Conservation (phyloP, 2,113 vertebrate species). For the Sigmodon hispidus region DNA sequence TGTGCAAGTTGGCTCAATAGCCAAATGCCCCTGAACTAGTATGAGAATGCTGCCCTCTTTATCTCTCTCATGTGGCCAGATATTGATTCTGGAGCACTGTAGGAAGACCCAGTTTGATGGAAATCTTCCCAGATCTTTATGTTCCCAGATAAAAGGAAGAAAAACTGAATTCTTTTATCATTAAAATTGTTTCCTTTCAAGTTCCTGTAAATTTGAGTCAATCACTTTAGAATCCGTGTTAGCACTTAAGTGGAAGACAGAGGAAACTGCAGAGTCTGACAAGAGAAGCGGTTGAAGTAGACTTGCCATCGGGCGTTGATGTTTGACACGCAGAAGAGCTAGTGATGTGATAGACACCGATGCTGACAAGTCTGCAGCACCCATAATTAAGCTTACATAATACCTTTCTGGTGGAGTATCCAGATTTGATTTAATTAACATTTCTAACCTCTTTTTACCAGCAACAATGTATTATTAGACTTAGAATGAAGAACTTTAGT, state of each 20-base stretch:
- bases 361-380: constrained; percentile 68
- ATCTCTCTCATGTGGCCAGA: background rate
- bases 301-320: constrained; percentile 58
- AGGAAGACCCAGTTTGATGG: background rate
- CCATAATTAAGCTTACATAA: constrained; percentile 75
- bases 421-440: constrained; percentile 68
- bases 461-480: constrained; percentile 57
- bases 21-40: background rate
- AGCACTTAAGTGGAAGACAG: constrained; percentile 62
- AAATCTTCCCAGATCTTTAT: background rate
- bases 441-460: constrained; percentile 56
- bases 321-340: constrained; percentile 60
- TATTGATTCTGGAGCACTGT: background rate
- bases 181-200: constrained; percentile 58
- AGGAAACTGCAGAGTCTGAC: constrained; percentile 58
- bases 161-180: constrained; percentile 28
- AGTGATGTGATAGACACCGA: constrained; percentile 46
- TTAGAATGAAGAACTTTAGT: constrained; percentile 52
- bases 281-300: constrained; percentile 53
- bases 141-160: constrained; percentile 16
- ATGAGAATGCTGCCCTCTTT: rapidly evolving
- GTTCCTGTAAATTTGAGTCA: constrained; percentile 55
- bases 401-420: constrained; percentile 43
- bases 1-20: background rate
- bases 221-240: constrained; percentile 69